Conservation (phyloP, 2,113 vertebrate species). For the Maccullochella peelii region DNA sequence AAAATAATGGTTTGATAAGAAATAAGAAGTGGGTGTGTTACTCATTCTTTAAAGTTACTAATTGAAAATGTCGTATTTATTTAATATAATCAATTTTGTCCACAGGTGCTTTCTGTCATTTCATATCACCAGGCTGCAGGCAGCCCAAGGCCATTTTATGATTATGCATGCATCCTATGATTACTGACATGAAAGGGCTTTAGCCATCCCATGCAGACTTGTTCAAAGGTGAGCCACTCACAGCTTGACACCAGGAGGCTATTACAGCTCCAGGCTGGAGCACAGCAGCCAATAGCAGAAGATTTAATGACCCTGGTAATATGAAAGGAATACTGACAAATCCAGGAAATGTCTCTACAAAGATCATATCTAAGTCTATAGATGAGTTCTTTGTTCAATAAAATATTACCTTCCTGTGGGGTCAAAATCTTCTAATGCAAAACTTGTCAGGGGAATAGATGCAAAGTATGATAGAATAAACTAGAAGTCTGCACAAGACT, state of each 20-base stretch:
- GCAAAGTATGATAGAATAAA: not conserved
- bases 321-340: constrained; percentile 38
- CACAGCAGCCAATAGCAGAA: constrained; percentile 35
- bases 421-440: constrained; percentile 1
- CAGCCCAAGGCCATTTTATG: constrained; percentile 40
- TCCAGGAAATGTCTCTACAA: constrained; percentile 25
- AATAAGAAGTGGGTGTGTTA: not conserved
- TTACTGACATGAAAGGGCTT: constrained; percentile 66
- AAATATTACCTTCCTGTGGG: not conserved
- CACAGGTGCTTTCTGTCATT: constrained; percentile 25
- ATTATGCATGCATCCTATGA: constrained; percentile 55
- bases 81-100: constrained; percentile 2
- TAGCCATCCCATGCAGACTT: constrained; percentile 32
- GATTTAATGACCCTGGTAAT: constrained; percentile 63
- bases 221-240: constrained; percentile 65
- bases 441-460: not conserved
- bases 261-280: constrained; percentile 57
- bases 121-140: constrained; percentile 18
- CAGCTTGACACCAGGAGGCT: constrained; percentile 63
- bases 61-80: not conserved
- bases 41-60: not conserved
- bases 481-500: not conserved
- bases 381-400: constrained; percentile 40
- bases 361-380: constrained; percentile 1
- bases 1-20: not conserved